Base-by-base conservation (phyloP, 2,888 invertebrate genomes). In the Phortica magna region DNA sequence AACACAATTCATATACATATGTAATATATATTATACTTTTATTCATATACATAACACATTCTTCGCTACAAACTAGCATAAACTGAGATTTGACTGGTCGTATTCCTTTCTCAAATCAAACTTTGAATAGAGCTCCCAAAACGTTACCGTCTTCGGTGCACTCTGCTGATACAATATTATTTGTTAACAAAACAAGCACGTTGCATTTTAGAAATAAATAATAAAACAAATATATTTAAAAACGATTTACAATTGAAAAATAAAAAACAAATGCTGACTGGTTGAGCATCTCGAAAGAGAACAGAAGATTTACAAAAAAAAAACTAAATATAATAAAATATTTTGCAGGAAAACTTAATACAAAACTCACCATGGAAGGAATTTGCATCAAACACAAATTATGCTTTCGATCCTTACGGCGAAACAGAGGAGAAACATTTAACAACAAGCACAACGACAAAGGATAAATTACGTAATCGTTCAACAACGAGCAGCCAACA, bases 331-430 rank as follows among this genome's bases (percentile, higher is more conserved):
- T 0, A 59, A 59, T 17, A n/a, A 65, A 10, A 1, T 68, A 53
- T 64, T 82, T 90, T 92, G 39, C 93, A 97, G 96, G 96, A 96
- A 84, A 96, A 95, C 84, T 92, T 97, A 70, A 96, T 97, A 83
- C 95, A 96, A 31, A 96, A 95, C 90, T 95, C 96, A 19, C 96
- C 96, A 0, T 98, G 98, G 97, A 96, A 96, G 90, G 97, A 97
- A 89, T 97, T 97, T 90, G 87, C 90, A 73, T 93, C 95, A 0
- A 96, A 96, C 91, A 97, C 96, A 0, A 98, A 97, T 92, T 97
- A 97, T 92, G 97, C 96, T 0, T 98, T 97, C 92, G 97, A 98
- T 87, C 95, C 96, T 0, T 96, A 95, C 90, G 92, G 91, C n/a
- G 97, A 96, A 85, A 95, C 95, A 77, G 96, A 96, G 84, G 96